Base-by-base conservation (phyloP, 1,140 invertebrate genomes). In the Rhynchophorus ferrugineus region DNA sequence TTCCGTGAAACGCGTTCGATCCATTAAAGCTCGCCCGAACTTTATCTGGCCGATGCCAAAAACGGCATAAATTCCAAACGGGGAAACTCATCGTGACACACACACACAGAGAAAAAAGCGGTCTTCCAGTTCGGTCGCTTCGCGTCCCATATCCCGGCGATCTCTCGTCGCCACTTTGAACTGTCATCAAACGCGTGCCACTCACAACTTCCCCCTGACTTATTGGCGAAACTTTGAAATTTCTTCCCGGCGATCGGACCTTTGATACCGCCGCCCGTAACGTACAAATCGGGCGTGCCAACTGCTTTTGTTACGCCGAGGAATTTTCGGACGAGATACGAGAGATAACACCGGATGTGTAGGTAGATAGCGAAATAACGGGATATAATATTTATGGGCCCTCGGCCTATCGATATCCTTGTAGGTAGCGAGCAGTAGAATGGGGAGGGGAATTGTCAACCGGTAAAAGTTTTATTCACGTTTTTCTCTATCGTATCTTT, bases 161-260 rank as follows among this genome's bases (percentile, higher is more conserved):
- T 41, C 9, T 41, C 38, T 18, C 38, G 38, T 41, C 18, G 7
- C 7, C 38, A 41, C 38, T 41, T 41, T 41, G 38, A 41, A 17
- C 38, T 41, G 38, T 41, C 38, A 18, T 20, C 38, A 18, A 41
- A n/a, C 38, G 38, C 16, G 16, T 17, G 38, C 38, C 17, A 17
- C 22, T 21, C 13, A 29, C n/a, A 33, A 44, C 24, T 44, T 44
- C 11, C 22, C 21, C 8, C 9, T 44, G 43, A 44, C 43, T 44
- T 44, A 44, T 44, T 44, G 43, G n/a, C 43, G 19, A 29, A 44
- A 44, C 11, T 44, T 44, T n/a, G 16, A 21, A 29, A 44, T 13
- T 44, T 44, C 43, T 44, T 44, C 33, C 16, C 22, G 21, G 9
- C 24, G 24, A 29, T 29, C 22, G 22, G 11, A 44, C 19, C 43